Evolutionary conservation across 2,113 vertebrate species (phyloP), one percentile per base, ranked within the genome.

Genomic region (Zosterops hypoxanthus): DNA sequence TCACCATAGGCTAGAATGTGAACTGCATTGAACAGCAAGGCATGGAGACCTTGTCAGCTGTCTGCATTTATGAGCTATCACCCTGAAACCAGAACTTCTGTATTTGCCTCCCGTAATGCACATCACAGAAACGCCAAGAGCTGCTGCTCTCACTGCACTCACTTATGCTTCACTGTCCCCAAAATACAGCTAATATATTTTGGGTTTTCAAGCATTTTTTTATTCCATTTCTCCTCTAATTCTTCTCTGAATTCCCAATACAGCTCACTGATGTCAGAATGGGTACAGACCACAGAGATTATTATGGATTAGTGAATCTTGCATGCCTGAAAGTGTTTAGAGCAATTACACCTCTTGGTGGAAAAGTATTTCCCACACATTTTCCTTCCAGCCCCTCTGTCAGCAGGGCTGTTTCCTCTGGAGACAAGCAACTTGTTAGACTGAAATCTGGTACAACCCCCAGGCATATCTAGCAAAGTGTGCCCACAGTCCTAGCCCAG

Each of bases 81-180:
- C 56, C 28, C 73, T 46, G 73, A 86, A 94, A 81, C 22, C 24
- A 49, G 65, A 87, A 75, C 29, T 89, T 79, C 56, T 61, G 26
- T 29, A 53, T 57, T 70, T 79, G 12, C 18, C 20, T 82, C n/a
- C 46, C 8, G 1, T 26, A 71, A 66, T 29, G 66, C 8, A 71
- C 23, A 41, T 60, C 63, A 92, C 44, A 82, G 61, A 65, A 39
- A 65, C 52, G 17, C 26, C 60, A 80, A 68, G 73, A 60, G 42
- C 33, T 36, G 50, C 49, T 52, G 44, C 41, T 76, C 64, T 82
- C 49, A 29, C 42, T 46, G 49, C 20, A n/a, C 44, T 49, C 49
- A 13, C 61, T 78, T n/a, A 22, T 1, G 33, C 29, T 29, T 73
- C 34, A 6, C 31, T 55, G 24, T 63, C 19, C 14, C 18, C 55